phyloP scores from a whole-genome alignment of 1,140 invertebrate species.

The Drosophila quadrilineata region DNA sequence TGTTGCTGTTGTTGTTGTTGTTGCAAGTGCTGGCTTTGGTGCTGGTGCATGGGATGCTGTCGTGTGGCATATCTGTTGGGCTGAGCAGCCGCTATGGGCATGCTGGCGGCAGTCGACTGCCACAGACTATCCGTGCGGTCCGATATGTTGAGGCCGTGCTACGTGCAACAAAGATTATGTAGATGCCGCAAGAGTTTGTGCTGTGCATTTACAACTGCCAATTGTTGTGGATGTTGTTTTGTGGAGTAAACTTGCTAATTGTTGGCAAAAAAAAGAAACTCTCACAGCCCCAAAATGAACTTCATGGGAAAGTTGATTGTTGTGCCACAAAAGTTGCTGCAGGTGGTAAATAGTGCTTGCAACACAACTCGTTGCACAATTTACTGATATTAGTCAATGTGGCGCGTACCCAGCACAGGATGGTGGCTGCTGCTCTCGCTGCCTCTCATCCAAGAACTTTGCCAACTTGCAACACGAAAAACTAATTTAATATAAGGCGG shows the following conservation, averaged over 20 bases:
- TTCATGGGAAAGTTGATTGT: too few relatives aligned
- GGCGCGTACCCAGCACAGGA: slow-evolving; percentile 58
- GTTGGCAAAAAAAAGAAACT: slow-evolving; percentile 15
- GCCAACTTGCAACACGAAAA: slow-evolving; percentile 39
- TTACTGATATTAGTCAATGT: slow-evolving; percentile 36
- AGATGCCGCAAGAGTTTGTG: too few relatives aligned
- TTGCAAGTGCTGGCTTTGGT: slow-evolving; percentile 12
- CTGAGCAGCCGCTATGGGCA: slow-evolving; percentile 38
- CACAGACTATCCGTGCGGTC: slow-evolving; percentile 76
- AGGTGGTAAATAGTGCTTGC: too few relatives aligned
- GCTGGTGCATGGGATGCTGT: slow-evolving; percentile 34
- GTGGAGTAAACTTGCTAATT: background rate
- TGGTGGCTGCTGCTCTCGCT: slow-evolving; percentile 40
- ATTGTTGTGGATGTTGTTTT: background rate
- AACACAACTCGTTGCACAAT: slow-evolving; percentile 38
- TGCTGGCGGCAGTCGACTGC: slow-evolving; percentile 71
- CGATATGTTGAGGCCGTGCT: slow-evolving; percentile 67
- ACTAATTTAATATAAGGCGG: slow-evolving; percentile 65
- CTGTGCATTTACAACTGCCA: slow-evolving; percentile 1
- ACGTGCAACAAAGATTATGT: slow-evolving; percentile 1
- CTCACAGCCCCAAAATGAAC: slow-evolving; percentile 31
- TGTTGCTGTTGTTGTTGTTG: slow-evolving; percentile 40
- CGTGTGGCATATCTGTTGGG: slow-evolving; percentile 47
- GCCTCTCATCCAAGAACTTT: slow-evolving; percentile 23
- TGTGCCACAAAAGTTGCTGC: slow-evolving; percentile 7